These are phyloP conservation scores for Panurus biarmicus DNA, from an alignment of 2,113 vertebrate species.

Conservation along the genomic window DNA sequence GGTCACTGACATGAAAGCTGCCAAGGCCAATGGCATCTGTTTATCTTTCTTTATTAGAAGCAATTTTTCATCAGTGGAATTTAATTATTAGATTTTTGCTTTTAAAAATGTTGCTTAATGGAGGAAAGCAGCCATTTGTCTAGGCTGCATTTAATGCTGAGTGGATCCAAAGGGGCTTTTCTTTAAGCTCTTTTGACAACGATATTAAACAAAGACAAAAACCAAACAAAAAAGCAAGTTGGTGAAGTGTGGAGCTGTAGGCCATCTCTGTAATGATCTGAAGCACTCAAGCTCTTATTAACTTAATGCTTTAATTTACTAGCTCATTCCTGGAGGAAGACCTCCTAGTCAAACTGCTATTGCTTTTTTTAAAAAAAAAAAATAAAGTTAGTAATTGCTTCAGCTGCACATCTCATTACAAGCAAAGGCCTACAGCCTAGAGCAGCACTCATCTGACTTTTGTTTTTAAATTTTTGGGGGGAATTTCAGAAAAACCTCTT, in stretches of 20 bases:
- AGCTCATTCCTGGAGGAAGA: conserved; percentile 42
- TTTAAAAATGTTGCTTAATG: background rate
- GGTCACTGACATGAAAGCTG: background rate
- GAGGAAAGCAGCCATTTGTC: conserved; percentile 8
- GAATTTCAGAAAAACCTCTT: background rate
- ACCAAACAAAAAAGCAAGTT: background rate
- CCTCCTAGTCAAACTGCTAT: conserved; percentile 32
- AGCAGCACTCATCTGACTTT: background rate
- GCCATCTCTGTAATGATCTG: conserved; percentile 49
- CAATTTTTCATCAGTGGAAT: conserved; percentile 10
- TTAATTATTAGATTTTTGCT: conserved; percentile 22
- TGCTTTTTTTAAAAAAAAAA: conserved; percentile 3
- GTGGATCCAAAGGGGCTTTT: background rate
- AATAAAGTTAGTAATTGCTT: conserved; percentile 35
- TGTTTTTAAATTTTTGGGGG: background rate
- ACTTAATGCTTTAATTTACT: conserved; percentile 59
- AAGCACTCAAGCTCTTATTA: conserved; percentile 53
- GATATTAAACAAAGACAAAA: background rate
- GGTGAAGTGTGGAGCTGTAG: conserved; percentile 18
- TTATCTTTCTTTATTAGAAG: background rate
- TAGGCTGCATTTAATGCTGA: background rate
- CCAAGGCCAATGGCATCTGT: background rate
- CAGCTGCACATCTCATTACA: background rate
- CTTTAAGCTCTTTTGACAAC: conserved; percentile 5
- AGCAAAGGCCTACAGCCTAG: conserved; percentile 7